Conservation (phyloP, 2,113 vertebrate genomes). For the Oxyura jamaicensis region DNA sequence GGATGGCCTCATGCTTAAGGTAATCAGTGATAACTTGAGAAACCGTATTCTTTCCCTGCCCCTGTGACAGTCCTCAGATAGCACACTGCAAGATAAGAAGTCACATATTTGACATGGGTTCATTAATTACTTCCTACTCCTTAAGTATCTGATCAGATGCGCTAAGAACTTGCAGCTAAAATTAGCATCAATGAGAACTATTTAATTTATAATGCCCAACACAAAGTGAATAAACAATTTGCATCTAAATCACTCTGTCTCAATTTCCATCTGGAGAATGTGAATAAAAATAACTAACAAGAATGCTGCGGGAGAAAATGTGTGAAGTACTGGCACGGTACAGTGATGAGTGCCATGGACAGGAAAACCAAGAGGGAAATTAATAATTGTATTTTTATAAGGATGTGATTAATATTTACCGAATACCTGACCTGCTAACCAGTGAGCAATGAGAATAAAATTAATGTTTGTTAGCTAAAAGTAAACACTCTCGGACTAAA, state of each 20-base stretch:
- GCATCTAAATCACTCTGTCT: slow-evolving; percentile 9
- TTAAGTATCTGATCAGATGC: neutral
- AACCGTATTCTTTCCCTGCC: neutral
- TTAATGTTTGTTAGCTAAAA: neutral
- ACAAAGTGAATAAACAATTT: slow-evolving; percentile 30
- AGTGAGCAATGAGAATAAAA: neutral
- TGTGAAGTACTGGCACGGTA: neutral
- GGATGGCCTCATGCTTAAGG: neutral
- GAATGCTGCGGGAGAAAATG: neutral
- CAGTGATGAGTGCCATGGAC: neutral
- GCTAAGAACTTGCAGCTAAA: slow-evolving; percentile 41
- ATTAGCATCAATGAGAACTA: slow-evolving; percentile 8
- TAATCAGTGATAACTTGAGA: neutral
- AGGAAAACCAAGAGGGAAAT: slow-evolving; percentile 21
- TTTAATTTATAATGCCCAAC: slow-evolving; percentile 39
- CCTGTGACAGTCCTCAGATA: neutral
- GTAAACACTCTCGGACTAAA: neutral
- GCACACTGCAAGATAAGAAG: neutral
- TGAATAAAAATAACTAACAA: slow-evolving; percentile 39
- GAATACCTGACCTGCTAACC: neutral
- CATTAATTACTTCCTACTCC: slow-evolving; percentile 42
- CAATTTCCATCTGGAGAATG: slow-evolving; percentile 43
- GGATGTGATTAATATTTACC: neutral
- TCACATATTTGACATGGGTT: neutral
- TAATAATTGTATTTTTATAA: neutral